Evolutionary conservation across 1,140 invertebrate genomes (phyloP).

Genomic region (Drosophila miranda): DNA sequence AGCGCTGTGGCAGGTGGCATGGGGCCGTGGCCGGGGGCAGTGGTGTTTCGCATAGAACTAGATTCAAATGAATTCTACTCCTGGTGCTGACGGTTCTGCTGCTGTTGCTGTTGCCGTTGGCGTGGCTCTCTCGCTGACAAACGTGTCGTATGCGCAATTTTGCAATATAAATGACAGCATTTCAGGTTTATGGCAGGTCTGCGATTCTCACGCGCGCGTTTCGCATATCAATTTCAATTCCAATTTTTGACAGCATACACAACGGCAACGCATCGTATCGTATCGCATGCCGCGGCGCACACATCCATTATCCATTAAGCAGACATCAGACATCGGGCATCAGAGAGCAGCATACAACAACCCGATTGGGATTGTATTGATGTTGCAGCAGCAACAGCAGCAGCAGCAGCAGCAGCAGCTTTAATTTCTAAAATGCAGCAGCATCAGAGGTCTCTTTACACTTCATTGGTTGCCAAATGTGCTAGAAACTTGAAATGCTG

Average conservation of each 20-base stretch:
- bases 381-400: constrained; percentile 34
- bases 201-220: constrained; percentile 49
- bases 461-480: constrained; percentile 72
- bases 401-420: constrained; percentile 31
- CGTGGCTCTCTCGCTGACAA: constrained; percentile 16
- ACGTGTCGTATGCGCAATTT: constrained; percentile 76
- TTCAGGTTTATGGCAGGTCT: constrained; percentile 68
- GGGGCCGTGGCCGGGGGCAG: no score
- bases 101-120: constrained; percentile 17
- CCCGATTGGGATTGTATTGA: constrained; percentile 7
- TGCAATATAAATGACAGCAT: constrained; percentile 71
- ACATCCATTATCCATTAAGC: constrained; percentile 46
- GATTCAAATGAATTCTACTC: constrained; percentile 16
- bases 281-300: background rate
- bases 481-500: constrained; percentile 66
- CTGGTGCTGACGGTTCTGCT: constrained; percentile 32
- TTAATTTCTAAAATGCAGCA: background rate
- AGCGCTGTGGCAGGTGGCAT: background rate
- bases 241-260: constrained; percentile 66
- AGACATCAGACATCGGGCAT: background rate
- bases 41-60: no score
- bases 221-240: constrained; percentile 77
- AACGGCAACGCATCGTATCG: constrained; percentile 23
- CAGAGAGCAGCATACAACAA: constrained; percentile 19
- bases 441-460: constrained; percentile 43